Base-by-base conservation (phyloP, 2,888 invertebrate genomes). In the Scaptomyza caliginosa region DNA sequence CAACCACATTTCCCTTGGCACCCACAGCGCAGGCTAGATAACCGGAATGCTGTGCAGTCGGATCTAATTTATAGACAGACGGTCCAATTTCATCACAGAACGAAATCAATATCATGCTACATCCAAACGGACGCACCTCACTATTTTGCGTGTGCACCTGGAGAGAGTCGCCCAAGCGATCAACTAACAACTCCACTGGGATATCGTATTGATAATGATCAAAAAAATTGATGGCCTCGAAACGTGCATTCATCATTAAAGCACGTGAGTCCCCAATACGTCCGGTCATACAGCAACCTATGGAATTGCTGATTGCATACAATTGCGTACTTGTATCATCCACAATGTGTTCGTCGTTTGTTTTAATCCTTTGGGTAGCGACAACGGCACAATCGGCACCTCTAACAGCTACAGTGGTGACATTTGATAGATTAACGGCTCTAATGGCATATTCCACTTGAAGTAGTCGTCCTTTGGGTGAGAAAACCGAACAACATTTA, bases 151-250 rank as follows among this genome's bases (percentile, higher is more conserved):
- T 26, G 42, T 8, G 6, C 16, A 3, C 0, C 11, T 42, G 24
- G 6, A 11, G 3, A 8, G 0, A 10, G 3, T 24, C n/a, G 24
- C 6, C 6, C 42, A 26, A 1, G 3, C 11, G 4, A 7, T 26
- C 7, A 3, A 13, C 13, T 10, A 42, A 0, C 6, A 4, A 1
- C 3, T 7, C 2, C 2, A 42, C 6, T 13, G 42, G 42, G 4
- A 42, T 26, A 1, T 26, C 16, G 3, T 17, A 19, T 1, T 0
- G 2, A n/a, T 2, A n/a, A 3, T 2, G 0, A 8, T 0, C 0
- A 0, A 0, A 0, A 8, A 45, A 45, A 5, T 1, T 3, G 8
- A 0, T 1, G 4, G 17, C 7, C 17, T n/a, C 4, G 1, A 3
- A 1, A n/a, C 28, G 28, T n/a, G 45, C 28, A 2, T 0, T 4